These are phyloP conservation scores for Diachasmimorpha longicaudata DNA, from an alignment of 1,140 invertebrate genomes.

Conservation along the genomic window DNA sequence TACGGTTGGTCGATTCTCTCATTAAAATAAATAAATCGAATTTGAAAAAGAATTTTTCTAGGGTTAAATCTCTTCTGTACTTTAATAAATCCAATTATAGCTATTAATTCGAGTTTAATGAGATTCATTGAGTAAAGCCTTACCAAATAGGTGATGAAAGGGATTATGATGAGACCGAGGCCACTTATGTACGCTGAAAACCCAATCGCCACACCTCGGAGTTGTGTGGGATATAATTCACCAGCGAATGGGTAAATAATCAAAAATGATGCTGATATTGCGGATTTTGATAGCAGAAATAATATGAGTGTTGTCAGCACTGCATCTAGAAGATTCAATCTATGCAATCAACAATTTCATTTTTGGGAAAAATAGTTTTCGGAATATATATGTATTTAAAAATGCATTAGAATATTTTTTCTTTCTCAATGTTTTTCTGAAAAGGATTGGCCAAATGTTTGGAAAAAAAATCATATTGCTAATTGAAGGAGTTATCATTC, in stretches of 20 bases:
- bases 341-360: not conserved
- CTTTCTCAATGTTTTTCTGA: no score
- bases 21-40: conserved; percentile 3
- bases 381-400: no score
- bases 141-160: conserved; percentile 89
- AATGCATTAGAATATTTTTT: no score
- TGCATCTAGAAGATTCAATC: conserved; percentile 69
- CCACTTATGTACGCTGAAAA: conserved; percentile 87
- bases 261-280: conserved; percentile 88
- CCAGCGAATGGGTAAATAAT: conserved; percentile 91
- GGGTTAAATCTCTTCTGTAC: conserved; percentile 19
- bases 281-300: conserved; percentile 86
- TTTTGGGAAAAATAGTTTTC: not conserved
- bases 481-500: no score
- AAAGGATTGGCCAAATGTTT: no score
- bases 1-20: conserved; percentile 5
- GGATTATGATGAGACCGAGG: conserved; percentile 85
- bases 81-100: conserved; percentile 28
- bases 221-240: conserved; percentile 86
- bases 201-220: conserved; percentile 86
- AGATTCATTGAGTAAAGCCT: conserved; percentile 42
- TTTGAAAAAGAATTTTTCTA: conserved; percentile 3
- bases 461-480: no score
- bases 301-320: conserved; percentile 75
- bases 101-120: not conserved